A percentile compares a stretch with the other conserved stretches of the same genome.
Conservation (phyloP, 2,888 invertebrate genomes). For the Spisula solida region DNA sequence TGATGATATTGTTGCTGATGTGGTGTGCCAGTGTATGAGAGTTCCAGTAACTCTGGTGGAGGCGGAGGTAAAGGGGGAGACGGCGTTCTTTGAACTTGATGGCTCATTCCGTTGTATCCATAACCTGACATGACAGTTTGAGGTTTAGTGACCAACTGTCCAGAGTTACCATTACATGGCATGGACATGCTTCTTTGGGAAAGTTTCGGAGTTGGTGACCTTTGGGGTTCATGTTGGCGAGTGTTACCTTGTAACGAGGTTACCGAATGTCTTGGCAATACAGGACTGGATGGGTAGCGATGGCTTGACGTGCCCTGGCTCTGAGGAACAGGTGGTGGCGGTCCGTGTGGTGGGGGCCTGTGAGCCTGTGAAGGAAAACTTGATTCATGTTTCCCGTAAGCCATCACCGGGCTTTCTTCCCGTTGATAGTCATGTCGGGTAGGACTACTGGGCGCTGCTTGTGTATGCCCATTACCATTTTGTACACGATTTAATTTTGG, state of each 20-base stretch:
- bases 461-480: constrained; percentile 53
- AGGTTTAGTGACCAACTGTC: constrained; percentile 13
- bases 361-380: constrained; percentile 66
- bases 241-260: constrained; percentile 42
- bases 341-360: constrained; percentile 65
- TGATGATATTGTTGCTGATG: neutral
- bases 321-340: constrained; percentile 67
- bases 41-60: constrained; percentile 68
- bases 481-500: constrained; percentile 57
- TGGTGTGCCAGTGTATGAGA: neutral
- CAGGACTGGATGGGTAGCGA: constrained; percentile 56
- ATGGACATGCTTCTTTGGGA: constrained; percentile 69
- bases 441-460: constrained; percentile 33
- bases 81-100: constrained; percentile 65
- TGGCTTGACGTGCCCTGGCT: constrained; percentile 50
- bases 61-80: constrained; percentile 80
- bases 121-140: constrained; percentile 1
- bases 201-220: constrained; percentile 55
- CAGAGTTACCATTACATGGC: constrained; percentile 57
- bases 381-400: constrained; percentile 69
- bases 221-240: constrained; percentile 33
- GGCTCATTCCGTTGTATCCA: constrained; percentile 39
- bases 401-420: constrained; percentile 60
- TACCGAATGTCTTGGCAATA: constrained; percentile 64
- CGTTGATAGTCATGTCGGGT: constrained; percentile 52